These are phyloP conservation scores for Gryon sp. DNA, from an alignment of 1,140 invertebrate species.

Conservation along the genomic window DNA sequence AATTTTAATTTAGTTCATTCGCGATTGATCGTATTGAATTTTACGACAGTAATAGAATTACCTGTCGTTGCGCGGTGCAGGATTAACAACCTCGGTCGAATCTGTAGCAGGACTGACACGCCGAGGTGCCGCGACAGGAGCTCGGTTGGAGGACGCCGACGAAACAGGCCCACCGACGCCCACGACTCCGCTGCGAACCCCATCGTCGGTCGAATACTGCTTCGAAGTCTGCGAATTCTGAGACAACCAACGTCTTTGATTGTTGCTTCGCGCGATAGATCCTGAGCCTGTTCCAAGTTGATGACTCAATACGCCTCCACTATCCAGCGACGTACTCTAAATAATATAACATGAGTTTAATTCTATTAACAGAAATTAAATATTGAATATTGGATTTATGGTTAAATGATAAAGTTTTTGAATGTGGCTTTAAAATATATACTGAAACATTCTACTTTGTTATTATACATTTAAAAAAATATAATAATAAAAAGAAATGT, in stretches of 20 bases:
- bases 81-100: constrained; percentile 69
- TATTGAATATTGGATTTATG: constrained; percentile 1
- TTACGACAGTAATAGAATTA: constrained; percentile 55
- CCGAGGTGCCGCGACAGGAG: constrained; percentile 70
- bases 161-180: constrained; percentile 71
- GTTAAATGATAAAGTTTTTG: background rate
- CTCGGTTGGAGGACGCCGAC: constrained; percentile 68
- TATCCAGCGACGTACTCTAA: constrained; percentile 73
- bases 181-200: constrained; percentile 67
- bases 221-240: constrained; percentile 71
- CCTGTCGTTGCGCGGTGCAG: constrained; percentile 67
- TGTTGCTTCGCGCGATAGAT: constrained; percentile 60
- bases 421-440: too few species aligned
- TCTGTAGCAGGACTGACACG: constrained; percentile 74
- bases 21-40: constrained; percentile 11
- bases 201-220: constrained; percentile 73
- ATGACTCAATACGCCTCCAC: constrained; percentile 68
- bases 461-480: too few species aligned
- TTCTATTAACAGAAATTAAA: constrained; percentile 2
- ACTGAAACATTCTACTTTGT: too few species aligned
- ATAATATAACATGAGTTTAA: constrained; percentile 34
- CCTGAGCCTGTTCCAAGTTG: constrained; percentile 63
- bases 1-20: constrained; percentile 4
- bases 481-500: too few species aligned
- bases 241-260: constrained; percentile 71